A percentile compares a stretch with the other conserved stretches of the same genome.
These are phyloP conservation scores for Clinocottus analis DNA, from an alignment of 2,113 vertebrate species.

Conservation along the genomic window DNA sequence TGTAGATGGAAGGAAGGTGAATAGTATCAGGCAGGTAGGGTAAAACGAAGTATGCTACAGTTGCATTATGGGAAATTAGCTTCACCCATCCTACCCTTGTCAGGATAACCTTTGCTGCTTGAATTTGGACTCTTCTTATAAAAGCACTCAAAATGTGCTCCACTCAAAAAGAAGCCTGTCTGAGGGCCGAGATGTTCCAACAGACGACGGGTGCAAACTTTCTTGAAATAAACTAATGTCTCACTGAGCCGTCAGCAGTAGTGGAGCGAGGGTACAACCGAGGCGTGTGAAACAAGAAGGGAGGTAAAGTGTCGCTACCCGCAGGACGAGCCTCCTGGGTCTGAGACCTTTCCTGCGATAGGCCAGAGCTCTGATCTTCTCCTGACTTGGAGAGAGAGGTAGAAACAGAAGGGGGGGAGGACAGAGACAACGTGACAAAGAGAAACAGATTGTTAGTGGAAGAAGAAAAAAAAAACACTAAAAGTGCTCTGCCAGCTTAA, in stretches of 20 bases:
- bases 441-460: slow-evolving; percentile 12
- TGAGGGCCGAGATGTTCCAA: background rate
- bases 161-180: background rate
- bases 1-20: background rate
- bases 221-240: background rate
- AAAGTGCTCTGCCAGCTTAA: background rate
- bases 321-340: slow-evolving; percentile 92
- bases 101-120: background rate
- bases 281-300: background rate
- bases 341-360: slow-evolving; percentile 97
- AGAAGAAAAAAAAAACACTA: background rate
- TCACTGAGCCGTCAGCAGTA: background rate
- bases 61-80: background rate
- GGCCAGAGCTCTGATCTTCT: slow-evolving; percentile 93
- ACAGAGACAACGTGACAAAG: slow-evolving; percentile 25
- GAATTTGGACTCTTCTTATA: background rate
- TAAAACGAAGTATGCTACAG: background rate
- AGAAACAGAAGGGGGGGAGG: slow-evolving; percentile 12
- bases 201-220: background rate
- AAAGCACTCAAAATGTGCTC: background rate
- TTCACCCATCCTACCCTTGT: background rate
- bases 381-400: slow-evolving; percentile 84
- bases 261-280: background rate
- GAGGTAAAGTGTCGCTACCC: slow-evolving; percentile 83
- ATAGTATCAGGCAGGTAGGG: background rate